These are phyloP conservation scores for Antennarius striatus DNA, from an alignment of 2,113 vertebrate genomes.

Conservation along the genomic window DNA sequence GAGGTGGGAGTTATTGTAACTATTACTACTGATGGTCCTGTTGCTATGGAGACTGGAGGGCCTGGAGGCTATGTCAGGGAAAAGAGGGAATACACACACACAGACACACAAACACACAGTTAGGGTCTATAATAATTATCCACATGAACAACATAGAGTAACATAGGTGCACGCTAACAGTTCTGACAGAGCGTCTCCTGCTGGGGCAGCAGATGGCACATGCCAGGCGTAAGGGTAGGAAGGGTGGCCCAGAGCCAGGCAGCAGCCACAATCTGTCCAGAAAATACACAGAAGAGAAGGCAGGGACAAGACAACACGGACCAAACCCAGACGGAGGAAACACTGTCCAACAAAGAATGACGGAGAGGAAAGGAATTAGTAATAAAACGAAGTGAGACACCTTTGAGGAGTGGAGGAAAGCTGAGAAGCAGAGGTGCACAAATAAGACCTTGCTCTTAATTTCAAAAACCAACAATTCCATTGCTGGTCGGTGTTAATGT, in stretches of 20 bases:
- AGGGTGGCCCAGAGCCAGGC: slow-evolving; percentile 60
- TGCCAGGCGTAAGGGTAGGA: slow-evolving; percentile 59
- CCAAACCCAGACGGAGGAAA: not conserved
- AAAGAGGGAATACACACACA: slow-evolving; percentile 50
- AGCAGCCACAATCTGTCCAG: slow-evolving; percentile 61
- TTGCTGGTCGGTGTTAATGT: not conserved
- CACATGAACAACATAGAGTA: slow-evolving; percentile 29
- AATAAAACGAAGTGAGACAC: not conserved
- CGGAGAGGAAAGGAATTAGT: not conserved
- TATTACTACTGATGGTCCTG: slow-evolving; percentile 95
- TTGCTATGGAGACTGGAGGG: slow-evolving; percentile 97
- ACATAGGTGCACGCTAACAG: slow-evolving; percentile 16
- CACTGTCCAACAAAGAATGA: not conserved
- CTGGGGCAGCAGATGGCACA: slow-evolving; percentile 72
- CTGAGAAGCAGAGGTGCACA: not conserved
- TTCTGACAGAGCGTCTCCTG: slow-evolving; percentile 46
- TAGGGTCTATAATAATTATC: slow-evolving; percentile 3
- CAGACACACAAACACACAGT: slow-evolving; percentile 33
- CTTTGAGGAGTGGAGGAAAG: not conserved
- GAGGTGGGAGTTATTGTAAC: slow-evolving; percentile 90
- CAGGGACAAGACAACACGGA: not conserved
- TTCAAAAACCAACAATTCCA: not conserved
- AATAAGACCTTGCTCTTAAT: slow-evolving; percentile 10
- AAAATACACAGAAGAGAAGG: slow-evolving; percentile 43
- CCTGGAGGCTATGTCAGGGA: slow-evolving; percentile 86